Conservation (phyloP, 2,888 invertebrate species). For the Caradrina clavipalpis region DNA sequence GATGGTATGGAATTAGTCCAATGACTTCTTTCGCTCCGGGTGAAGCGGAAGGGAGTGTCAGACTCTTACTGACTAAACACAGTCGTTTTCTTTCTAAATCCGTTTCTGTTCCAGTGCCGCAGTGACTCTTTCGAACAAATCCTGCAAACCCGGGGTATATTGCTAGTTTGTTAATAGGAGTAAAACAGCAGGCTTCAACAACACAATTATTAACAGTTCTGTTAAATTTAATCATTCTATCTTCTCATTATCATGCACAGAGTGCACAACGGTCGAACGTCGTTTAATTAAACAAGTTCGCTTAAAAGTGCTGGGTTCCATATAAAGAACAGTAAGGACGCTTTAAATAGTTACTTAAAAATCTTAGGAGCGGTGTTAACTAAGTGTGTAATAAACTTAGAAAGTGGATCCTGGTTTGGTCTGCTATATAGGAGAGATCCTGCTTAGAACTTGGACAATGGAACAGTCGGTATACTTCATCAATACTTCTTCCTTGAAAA, state of each 20-base stretch:
- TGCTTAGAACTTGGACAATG: not conserved
- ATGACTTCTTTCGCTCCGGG: too few relatives aligned
- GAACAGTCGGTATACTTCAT: too few relatives aligned
- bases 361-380: constrained; percentile 45
- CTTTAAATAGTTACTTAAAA: constrained; percentile 41
- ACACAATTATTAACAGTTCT: constrained; percentile 39
- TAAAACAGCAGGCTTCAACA: constrained; percentile 37
- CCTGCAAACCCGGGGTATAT: too few relatives aligned
- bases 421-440: constrained; percentile 16
- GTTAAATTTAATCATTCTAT: constrained; percentile 33
- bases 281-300: constrained; percentile 58
- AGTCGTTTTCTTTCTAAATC: too few relatives aligned
- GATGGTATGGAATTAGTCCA: too few relatives aligned
- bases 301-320: constrained; percentile 50
- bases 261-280: constrained; percentile 30
- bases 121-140: too few relatives aligned
- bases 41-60: too few relatives aligned
- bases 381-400: constrained; percentile 43
- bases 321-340: constrained; percentile 50
- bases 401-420: constrained; percentile 8
- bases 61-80: too few relatives aligned
- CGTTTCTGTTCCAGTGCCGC: too few relatives aligned
- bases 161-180: not conserved
- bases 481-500: too few relatives aligned
- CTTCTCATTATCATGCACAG: constrained; percentile 58